Base-by-base conservation (phyloP, 2,113 vertebrate genomes). In the Chaetorhynchus papuensis region DNA sequence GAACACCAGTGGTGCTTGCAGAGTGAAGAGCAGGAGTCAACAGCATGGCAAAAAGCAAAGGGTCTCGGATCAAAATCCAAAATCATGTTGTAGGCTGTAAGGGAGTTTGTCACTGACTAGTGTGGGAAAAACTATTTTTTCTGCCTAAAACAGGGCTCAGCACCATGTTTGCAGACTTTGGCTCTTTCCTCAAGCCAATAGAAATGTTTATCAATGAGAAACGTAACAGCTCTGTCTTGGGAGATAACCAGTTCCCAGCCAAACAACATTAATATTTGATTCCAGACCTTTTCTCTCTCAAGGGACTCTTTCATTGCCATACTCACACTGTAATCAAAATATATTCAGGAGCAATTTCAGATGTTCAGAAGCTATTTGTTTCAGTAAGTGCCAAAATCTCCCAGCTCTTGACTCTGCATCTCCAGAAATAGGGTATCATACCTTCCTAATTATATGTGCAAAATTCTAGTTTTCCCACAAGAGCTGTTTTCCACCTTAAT, bases 1-100 rank as follows among this genome's bases (percentile, higher is more conserved):
- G 0, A 15, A 37, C 0, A 0, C 9, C 9, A 7, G 14, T 0
- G 1, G 35, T 77, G 19, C 14, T 54, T 57, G 23, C 59, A 49
- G 64, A 70, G 18, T 45, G 15, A 42, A 65, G 76, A 60, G 61
- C 42, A 80, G 22, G 53, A 77, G 9, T 81, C 0, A 1, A 87
- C 18, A 45, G 12, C 41, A 60, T 4, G 22, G 10, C 0, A 10
- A 76, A 85, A 65, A 4, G 3, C 5, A 31, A 31, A 71, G 8
- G 11, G 4, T 75, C 47, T 68, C 19, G 10, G 19, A 30, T 87
- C 24, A 80, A 91, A 83, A 64, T 60, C 28, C 84, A 31, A 59
- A 26, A 53, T 64, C 18, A 10, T 3, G 0, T 12, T 75, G 65
- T 35, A 56, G 37, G 16, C 13, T 59, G 24, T 41, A 89, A 79